Percentiles rank a stretch among this genome's conserved stretches.
Evolutionary conservation across 2,113 vertebrate genomes (phyloP).

Genomic region (Daubentonia madagascariensis): DNA sequence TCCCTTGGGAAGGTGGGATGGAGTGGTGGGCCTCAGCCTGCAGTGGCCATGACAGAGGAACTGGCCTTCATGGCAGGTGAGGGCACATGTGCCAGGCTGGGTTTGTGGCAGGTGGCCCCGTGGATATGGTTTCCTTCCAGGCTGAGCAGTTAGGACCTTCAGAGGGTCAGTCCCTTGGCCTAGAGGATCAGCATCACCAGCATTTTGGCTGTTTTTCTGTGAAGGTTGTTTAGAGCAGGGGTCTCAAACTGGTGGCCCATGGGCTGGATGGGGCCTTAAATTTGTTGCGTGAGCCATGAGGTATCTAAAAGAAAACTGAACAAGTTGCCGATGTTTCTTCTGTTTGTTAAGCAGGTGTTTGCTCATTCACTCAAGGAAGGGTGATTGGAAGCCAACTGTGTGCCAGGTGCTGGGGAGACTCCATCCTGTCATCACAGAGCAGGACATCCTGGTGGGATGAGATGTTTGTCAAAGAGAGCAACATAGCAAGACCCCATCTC

Average conservation of each 20-base stretch:
- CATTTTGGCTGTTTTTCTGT: not conserved
- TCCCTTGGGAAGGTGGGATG: accelerated
- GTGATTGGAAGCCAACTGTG: not conserved
- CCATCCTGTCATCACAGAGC: not conserved
- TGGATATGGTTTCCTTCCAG: accelerated
- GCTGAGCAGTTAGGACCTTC: not conserved
- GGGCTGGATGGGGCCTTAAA: not conserved
- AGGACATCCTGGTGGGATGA: not conserved
- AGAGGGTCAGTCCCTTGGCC: not conserved
- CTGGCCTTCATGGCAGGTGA: not conserved
- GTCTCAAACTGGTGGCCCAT: not conserved
- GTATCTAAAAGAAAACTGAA: not conserved
- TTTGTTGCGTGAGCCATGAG: not conserved
- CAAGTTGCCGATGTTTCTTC: not conserved
- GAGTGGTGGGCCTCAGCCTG: not conserved
- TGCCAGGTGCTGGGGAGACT: not conserved
- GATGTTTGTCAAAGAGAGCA: not conserved
- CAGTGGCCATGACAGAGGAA: not conserved
- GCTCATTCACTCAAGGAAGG: not conserved
- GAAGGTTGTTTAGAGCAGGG: not conserved
- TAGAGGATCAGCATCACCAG: not conserved
- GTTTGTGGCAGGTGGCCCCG: no score
- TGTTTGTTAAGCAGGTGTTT: not conserved
- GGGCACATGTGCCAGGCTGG: not conserved
- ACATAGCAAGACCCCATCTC: no score